Base-by-base conservation (phyloP, 2,888 invertebrate species). In the Nesidiocoris tenuis region DNA sequence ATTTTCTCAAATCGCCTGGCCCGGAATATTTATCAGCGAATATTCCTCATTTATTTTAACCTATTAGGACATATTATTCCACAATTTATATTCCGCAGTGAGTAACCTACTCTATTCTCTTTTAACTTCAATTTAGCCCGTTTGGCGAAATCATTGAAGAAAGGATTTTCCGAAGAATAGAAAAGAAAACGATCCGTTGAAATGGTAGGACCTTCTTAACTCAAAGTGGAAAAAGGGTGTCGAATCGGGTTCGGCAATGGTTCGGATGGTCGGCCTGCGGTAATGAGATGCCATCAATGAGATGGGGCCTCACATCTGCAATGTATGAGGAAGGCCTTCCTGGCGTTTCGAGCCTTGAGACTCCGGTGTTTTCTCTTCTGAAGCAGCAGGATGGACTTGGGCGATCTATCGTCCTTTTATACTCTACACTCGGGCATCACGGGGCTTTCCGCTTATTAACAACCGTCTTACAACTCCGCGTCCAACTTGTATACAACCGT, bases 331-430 rank as follows among this genome's bases (percentile, higher is more conserved):
- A n/a, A n/a, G n/a, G n/a, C n/a, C n/a, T n/a, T 12, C 39, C 39
- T 39, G 3, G 39, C 5, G 39, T 39, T 39, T 39, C 39, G 5
- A 39, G 12, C 39, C 39, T 39, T 39, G 39, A 39, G 39, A 39
- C 39, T 39, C n/a, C n/a, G n/a, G n/a, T n/a, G n/a, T n/a, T n/a
- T n/a, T n/a, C n/a, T n/a, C 12, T 39, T 39, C 12, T 12, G 12
- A 39, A 3, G 12, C 12, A 39, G 66, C 16, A 17, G 75, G 59
- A 22, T 56, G 22, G 64, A 17, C 67, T 57, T 23, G 17, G 18
- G 68, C 76, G 55, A 68, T 76, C 76, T 76, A 68, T 76, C 70
- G 76, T 63, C 56, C 3, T 23, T 70, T 76, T 76, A 76, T 70
- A 76, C 75, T 57, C 72, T 72, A 61, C 39, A 64, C 64, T 25